Conservation (phyloP, 2,797 vertebrate species). For the Spatula clypeata region DNA sequence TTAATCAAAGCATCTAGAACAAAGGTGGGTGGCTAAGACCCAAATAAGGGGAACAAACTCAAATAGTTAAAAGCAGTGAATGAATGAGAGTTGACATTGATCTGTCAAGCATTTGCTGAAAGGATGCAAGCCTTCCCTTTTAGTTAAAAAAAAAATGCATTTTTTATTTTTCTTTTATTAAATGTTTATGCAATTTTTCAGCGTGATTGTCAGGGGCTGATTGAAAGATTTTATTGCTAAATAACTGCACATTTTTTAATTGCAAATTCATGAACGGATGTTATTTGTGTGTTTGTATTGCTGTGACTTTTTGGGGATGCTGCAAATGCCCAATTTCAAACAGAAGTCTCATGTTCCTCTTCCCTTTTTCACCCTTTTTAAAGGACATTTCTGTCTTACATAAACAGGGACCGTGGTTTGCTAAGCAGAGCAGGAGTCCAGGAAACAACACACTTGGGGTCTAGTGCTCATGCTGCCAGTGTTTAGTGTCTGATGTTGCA, state of each 20-base stretch:
- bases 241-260: slow-evolving; percentile 33
- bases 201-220: slow-evolving; percentile 4
- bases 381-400: not conserved
- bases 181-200: not conserved
- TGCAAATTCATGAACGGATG: not conserved
- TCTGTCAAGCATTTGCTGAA: not conserved
- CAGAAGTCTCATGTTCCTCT: not conserved
- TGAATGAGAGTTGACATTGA: not conserved
- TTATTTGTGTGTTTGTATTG: not conserved
- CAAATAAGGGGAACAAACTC: not conserved
- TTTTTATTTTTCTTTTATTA: not conserved
- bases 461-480: not conserved
- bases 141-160: not conserved
- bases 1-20: not conserved
- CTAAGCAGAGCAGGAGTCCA: not conserved
- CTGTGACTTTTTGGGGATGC: not conserved
- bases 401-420: not conserved
- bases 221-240: slow-evolving; percentile 39
- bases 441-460: not conserved
- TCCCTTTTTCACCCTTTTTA: not conserved
- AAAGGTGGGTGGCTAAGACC: not conserved
- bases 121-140: not conserved
- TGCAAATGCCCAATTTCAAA: slow-evolving; percentile 2
- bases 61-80: not conserved
- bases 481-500: not conserved